A percentile compares a stretch with the other conserved stretches of the same genome.
phyloP scores from a whole-genome alignment of 2,113 vertebrate species.

The Chiloscyllium plagiosum region DNA sequence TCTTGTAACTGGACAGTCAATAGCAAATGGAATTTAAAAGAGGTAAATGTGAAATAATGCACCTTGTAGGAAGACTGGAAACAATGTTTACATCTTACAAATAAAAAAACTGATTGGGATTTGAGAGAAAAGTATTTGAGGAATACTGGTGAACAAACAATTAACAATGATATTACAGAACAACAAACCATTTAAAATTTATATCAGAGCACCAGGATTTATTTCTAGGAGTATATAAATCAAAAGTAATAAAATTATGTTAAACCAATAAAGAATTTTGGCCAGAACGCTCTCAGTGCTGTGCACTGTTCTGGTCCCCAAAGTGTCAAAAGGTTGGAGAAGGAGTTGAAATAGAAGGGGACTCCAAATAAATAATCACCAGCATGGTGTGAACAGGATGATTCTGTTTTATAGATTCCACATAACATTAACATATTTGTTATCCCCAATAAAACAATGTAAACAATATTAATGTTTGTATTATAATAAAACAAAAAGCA shows the following conservation, averaged over 20 bases:
- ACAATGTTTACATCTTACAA: not conserved
- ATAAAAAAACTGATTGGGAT: not conserved
- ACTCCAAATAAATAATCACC: not conserved
- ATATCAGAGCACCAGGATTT: not conserved
- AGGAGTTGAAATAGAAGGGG: not conserved
- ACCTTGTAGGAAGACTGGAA: not conserved
- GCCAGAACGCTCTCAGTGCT: not conserved
- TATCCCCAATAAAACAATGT: not conserved
- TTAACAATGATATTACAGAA: not conserved
- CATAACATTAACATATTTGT: not conserved
- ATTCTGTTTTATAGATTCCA: not conserved
- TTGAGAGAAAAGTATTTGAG: not conserved
- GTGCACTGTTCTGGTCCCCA: not conserved
- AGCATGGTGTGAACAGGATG: not conserved
- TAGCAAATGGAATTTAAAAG: not conserved
- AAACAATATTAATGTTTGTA: not conserved
- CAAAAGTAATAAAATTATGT: not conserved
- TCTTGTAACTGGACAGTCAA: not conserved
- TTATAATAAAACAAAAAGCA: not conserved
- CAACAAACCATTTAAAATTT: too few species aligned
- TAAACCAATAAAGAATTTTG: not conserved
- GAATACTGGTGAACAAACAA: not conserved
- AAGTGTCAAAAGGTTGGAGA: not conserved
- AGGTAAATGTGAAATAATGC: not conserved
- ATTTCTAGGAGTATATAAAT: not conserved